Percentiles rank a stretch among this genome's conserved stretches.
Evolutionary conservation across 2,113 vertebrate species (phyloP).

Genomic region (Sapajus apella): DNA sequence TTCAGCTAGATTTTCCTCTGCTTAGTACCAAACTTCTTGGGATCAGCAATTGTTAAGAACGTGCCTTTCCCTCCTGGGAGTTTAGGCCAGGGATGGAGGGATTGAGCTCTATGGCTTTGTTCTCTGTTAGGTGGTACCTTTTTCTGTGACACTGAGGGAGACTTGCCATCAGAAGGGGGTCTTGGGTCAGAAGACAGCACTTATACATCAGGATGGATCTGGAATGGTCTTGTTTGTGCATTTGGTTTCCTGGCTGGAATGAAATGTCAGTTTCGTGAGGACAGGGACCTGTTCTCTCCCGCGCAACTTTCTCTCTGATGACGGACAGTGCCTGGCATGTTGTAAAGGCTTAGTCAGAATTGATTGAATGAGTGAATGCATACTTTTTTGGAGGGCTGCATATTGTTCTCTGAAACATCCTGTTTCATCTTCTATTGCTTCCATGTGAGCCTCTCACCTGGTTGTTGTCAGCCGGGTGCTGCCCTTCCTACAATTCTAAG

Average conservation of each 20-base stretch:
- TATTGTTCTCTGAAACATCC: not conserved
- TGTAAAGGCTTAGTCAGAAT: not conserved
- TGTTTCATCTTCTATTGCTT: not conserved
- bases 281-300: not conserved
- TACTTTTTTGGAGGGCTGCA: not conserved
- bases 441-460: not conserved
- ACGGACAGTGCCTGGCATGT: accelerated
- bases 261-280: not conserved
- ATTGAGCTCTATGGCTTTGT: not conserved
- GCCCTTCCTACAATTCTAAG: not conserved
- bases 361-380: not conserved
- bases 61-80: not conserved
- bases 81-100: not conserved
- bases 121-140: not conserved
- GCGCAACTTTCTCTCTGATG: not conserved
- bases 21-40: not conserved
- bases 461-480: not conserved
- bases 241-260: not conserved
- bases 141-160: not conserved
- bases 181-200: not conserved
- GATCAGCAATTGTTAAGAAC: not conserved
- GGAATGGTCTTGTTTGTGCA: not conserved
- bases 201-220: not conserved
- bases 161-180: not conserved
- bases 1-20: not conserved